Percentiles rank a stretch among this genome's conserved stretches.
Evolutionary conservation across 1,140 invertebrate species (phyloP).

Genomic region (Conopomorpha cramerella): DNA sequence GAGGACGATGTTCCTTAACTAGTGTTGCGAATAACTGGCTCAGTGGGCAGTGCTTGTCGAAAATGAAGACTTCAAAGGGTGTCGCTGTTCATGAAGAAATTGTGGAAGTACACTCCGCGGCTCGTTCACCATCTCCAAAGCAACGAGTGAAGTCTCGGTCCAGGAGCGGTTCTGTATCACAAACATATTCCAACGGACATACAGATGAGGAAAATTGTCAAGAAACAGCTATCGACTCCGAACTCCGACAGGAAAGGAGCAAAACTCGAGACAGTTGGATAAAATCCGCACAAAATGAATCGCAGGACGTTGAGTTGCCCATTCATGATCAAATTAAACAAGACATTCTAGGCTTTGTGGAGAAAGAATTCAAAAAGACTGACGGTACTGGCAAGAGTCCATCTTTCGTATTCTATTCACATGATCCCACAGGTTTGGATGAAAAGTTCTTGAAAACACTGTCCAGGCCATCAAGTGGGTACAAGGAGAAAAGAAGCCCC

Average conservation of each 20-base stretch:
- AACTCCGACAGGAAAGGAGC: slow-evolving; percentile 15
- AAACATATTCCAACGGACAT: slow-evolving; percentile 44
- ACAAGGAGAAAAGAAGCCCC: slow-evolving; percentile 52
- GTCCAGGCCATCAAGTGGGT: slow-evolving; percentile 45
- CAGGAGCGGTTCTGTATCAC: slow-evolving; percentile 30
- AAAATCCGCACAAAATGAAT: slow-evolving; percentile 54
- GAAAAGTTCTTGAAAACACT: slow-evolving; percentile 46
- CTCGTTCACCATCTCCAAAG: slow-evolving; percentile 40
- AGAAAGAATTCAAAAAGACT: slow-evolving; percentile 63
- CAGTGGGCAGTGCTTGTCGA: too few relatives aligned
- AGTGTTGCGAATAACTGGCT: too few relatives aligned
- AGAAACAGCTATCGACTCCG: slow-evolving; percentile 9
- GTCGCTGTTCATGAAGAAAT: slow-evolving; percentile 40
- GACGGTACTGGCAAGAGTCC: slow-evolving; percentile 36
- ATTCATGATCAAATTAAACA: slow-evolving; percentile 63
- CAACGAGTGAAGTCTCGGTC: slow-evolving; percentile 24
- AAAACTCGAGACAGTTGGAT: slow-evolving; percentile 47
- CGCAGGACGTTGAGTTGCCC: slow-evolving; percentile 58
- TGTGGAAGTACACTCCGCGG: slow-evolving; percentile 36
- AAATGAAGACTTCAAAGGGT: slow-evolving; percentile 46
- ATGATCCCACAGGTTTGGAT: slow-evolving; percentile 51
- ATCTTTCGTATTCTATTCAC: slow-evolving; percentile 53
- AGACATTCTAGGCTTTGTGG: slow-evolving; percentile 63
- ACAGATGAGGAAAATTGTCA: too few relatives aligned
- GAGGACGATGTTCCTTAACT: too few relatives aligned